phyloP scores from a whole-genome alignment of 2,113 vertebrate species.

The Astur gentilis region DNA sequence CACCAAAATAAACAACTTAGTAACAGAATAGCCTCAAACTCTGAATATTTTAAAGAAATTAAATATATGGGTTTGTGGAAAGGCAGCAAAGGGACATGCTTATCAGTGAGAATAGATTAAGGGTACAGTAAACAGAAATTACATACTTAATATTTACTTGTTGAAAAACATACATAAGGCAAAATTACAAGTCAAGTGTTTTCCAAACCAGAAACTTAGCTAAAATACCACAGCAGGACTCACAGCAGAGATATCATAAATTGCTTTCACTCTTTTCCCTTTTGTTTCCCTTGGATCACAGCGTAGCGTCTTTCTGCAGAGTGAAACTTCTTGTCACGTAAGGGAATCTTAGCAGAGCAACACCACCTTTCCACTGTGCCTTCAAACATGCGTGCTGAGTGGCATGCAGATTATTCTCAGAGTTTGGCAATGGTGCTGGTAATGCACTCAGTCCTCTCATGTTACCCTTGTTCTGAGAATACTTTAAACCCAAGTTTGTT shows the following conservation, averaged over 20 bases:
- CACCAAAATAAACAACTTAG: not conserved
- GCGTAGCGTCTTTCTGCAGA: not conserved
- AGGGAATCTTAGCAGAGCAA: not conserved
- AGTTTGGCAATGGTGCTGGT: not conserved
- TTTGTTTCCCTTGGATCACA: not conserved
- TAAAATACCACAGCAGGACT: not conserved
- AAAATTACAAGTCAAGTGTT: not conserved
- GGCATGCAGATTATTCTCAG: not conserved
- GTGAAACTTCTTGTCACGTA: not conserved
- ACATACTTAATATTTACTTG: not conserved
- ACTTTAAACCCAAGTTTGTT: not conserved
- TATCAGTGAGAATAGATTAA: not conserved
- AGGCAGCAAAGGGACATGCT: not conserved
- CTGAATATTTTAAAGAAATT: not conserved
- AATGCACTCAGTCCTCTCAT: not conserved
- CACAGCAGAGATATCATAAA: not conserved
- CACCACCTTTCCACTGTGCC: not conserved
- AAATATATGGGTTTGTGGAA: not conserved
- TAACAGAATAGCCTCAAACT: not conserved
- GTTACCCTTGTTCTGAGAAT: not conserved
- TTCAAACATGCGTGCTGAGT: rapidly evolving
- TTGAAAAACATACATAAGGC: too few species aligned
- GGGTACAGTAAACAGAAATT: not conserved
- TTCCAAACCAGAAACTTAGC: not conserved
- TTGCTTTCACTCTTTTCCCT: not conserved